These are phyloP conservation scores for Chaunax sp. DNA, from an alignment of 2,797 vertebrate species.

Conservation along the genomic window DNA sequence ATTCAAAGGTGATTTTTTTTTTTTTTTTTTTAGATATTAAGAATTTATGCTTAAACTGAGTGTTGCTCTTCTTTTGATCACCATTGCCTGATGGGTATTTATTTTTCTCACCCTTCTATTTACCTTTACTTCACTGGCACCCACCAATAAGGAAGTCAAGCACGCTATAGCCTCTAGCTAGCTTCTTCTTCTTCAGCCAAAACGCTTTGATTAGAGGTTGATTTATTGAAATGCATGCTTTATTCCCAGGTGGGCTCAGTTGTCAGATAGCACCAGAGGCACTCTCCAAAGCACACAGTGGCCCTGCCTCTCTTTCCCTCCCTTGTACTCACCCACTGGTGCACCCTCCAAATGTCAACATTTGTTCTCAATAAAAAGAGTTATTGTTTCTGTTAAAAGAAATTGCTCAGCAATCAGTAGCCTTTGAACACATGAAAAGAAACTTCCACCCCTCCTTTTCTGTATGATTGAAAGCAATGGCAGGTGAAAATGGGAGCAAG, in stretches of 20 bases:
- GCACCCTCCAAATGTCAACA: slow-evolving; percentile 90
- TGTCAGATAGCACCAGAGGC: slow-evolving; percentile 84
- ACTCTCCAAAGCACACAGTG: slow-evolving; percentile 75
- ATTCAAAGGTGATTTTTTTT: slow-evolving; percentile 1
- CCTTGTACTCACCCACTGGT: slow-evolving; percentile 71
- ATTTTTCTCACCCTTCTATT: slow-evolving; percentile 34
- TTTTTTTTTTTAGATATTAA: not conserved
- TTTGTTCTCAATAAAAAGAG: slow-evolving; percentile 92
- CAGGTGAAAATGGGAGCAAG: slow-evolving; percentile 78
- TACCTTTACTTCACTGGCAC: slow-evolving; percentile 30
- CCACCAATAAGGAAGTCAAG: slow-evolving; percentile 40
- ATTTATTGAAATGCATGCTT: slow-evolving; percentile 88
- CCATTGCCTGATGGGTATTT: slow-evolving; percentile 15
- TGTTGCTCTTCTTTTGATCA: slow-evolving; percentile 39
- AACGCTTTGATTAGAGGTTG: slow-evolving; percentile 81
- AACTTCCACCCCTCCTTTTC: slow-evolving; percentile 80
- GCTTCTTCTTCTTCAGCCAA: slow-evolving; percentile 59
- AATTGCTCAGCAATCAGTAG: slow-evolving; percentile 81
- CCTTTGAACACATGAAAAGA: slow-evolving; percentile 86
- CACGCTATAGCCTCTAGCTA: slow-evolving; percentile 63
- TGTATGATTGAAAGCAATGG: slow-evolving; percentile 76
- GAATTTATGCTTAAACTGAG: slow-evolving; percentile 20
- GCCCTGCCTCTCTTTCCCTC: slow-evolving; percentile 57
- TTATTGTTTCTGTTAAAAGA: slow-evolving; percentile 89
- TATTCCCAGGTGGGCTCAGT: slow-evolving; percentile 88